phyloP scores from a whole-genome alignment of 92 coral and sea anemone genomes.

The Epizoanthus scotinus region DNA sequence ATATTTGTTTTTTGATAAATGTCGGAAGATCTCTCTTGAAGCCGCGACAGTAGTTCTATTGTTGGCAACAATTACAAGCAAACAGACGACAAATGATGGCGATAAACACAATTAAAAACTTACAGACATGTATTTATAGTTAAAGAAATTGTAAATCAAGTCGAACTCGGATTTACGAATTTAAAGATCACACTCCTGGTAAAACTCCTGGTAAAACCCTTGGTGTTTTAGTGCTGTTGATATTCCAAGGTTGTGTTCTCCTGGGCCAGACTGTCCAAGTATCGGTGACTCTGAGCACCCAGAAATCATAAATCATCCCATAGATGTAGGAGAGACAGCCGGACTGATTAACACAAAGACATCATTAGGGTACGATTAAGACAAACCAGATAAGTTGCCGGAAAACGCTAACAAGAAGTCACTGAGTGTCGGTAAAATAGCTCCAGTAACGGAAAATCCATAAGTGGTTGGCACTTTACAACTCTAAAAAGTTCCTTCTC shows the following conservation, averaged over 20 bases:
- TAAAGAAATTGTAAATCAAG: neutral
- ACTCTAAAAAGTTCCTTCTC: neutral
- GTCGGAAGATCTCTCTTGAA: neutral
- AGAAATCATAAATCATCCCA: slow-evolving; percentile 34
- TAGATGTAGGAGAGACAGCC: slow-evolving; percentile 23
- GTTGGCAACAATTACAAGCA: slow-evolving; percentile 15
- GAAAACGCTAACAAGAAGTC: neutral
- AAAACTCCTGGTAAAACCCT: neutral
- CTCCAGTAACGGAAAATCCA: neutral
- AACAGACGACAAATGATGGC: neutral
- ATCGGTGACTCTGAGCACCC: neutral
- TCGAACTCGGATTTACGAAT: neutral
- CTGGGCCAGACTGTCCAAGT: neutral
- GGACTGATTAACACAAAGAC: slow-evolving; percentile 26
- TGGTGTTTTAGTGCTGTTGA: neutral
- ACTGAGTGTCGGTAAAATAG: neutral
- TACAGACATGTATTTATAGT: neutral
- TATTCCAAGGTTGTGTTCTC: neutral
- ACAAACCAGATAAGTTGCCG: slow-evolving; percentile 28
- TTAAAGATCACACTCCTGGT: neutral
- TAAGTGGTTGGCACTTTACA: neutral
- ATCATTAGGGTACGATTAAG: slow-evolving; percentile 27
- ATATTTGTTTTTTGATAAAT: slow-evolving; percentile 29
- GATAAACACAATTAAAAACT: neutral
- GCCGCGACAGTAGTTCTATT: slow-evolving; percentile 10